These are phyloP conservation scores for Drosophila kanapiae DNA, from an alignment of 1,140 invertebrate species.

Conservation along the genomic window DNA sequence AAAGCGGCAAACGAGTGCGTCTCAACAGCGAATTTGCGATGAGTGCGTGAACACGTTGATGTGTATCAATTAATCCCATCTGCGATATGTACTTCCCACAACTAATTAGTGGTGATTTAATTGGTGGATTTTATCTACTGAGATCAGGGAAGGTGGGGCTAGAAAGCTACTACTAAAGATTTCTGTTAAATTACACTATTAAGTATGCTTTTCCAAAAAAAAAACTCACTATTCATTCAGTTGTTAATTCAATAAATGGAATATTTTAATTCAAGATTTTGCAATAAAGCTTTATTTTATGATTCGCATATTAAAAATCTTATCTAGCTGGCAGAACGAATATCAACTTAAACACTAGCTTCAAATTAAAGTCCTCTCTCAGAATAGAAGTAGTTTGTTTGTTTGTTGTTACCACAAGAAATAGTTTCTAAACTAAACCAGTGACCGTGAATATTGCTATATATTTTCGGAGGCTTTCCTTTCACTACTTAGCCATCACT, in stretches of 20 bases:
- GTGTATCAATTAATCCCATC: slow-evolving; percentile 15
- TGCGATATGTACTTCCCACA: neutral
- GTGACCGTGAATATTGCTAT: slow-evolving; percentile 31
- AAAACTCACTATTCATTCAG: neutral
- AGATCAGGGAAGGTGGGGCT: neutral
- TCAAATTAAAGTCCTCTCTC: no score
- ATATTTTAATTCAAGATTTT: no score
- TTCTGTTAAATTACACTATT: neutral
- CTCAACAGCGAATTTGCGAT: slow-evolving; percentile 47
- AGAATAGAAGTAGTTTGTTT: no score
- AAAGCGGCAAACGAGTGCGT: slow-evolving; percentile 34
- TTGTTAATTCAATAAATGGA: no score
- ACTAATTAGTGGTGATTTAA: slow-evolving; percentile 15
- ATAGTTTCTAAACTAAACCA: neutral
- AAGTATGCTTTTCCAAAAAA: no score
- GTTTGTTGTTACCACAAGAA: neutral
- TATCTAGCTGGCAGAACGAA: no score
- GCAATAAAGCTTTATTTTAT: no score
- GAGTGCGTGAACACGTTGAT: slow-evolving; percentile 28
- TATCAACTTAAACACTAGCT: no score
- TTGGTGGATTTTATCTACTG: neutral
- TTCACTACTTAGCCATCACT: slow-evolving; percentile 30
- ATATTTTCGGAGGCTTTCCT: neutral
- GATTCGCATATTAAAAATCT: no score
- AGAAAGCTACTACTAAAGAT: neutral